Percentiles rank a stretch among this genome's conserved stretches.
Conservation (phyloP, 2,888 invertebrate genomes). For the Parapristionchus giblindavisi region DNA sequence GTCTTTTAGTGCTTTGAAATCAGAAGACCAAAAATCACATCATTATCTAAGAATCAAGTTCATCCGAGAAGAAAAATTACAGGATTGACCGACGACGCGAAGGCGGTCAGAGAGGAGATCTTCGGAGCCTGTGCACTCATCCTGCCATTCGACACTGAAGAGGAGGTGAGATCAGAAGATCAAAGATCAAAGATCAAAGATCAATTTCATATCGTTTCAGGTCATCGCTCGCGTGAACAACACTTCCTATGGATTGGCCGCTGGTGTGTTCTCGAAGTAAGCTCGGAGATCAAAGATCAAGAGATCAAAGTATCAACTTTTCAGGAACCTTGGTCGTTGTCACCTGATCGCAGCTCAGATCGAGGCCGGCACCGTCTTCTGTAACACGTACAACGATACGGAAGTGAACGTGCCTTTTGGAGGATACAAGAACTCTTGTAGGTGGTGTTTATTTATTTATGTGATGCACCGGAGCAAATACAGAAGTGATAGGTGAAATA, state of each 20-base stretch:
- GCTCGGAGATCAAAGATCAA: too few species aligned
- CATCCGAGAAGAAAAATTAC: too few species aligned
- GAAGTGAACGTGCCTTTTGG: conserved; percentile 75
- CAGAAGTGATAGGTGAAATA: too few species aligned
- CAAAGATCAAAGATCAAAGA: too few species aligned
- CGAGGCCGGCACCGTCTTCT: conserved; percentile 74
- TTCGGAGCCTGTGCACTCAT: conserved; percentile 74
- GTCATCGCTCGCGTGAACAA: conserved; percentile 72
- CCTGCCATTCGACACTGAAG: conserved; percentile 73
- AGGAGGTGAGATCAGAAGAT: conserved; percentile 70
- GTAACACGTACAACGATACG: conserved; percentile 75
- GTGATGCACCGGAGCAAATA: too few species aligned
- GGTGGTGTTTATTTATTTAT: background rate
- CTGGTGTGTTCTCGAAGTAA: conserved; percentile 75
- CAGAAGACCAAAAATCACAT: too few species aligned
- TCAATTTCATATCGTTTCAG: too few species aligned
- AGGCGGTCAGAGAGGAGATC: conserved; percentile 73
- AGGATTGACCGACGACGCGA: conserved; percentile 72
- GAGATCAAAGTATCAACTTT: too few species aligned
- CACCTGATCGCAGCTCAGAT: conserved; percentile 73
- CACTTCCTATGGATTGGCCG: conserved; percentile 74
- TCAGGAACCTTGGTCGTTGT: conserved; percentile 71
- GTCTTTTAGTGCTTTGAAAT: too few species aligned
- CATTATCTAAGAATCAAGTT: too few species aligned
- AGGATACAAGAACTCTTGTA: conserved; percentile 72